Percentiles rank a stretch among this genome's conserved stretches.
Evolutionary conservation across 1,140 invertebrate genomes (phyloP).

Genomic region (Triops cancriformis): DNA sequence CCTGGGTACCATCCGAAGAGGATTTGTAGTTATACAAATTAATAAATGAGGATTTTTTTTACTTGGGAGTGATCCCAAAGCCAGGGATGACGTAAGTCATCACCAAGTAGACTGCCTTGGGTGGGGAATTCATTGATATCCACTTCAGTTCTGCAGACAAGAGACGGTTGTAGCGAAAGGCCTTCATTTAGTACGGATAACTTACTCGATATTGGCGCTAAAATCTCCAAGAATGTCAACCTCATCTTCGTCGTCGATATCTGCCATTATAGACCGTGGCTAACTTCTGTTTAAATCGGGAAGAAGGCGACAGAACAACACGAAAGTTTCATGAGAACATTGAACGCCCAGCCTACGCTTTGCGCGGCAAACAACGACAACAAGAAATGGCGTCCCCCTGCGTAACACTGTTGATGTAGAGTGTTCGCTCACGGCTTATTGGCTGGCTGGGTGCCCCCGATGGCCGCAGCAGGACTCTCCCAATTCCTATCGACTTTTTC

Average conservation of each 20-base stretch:
- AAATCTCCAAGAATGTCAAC: conserved; percentile 41
- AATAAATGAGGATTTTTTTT: background rate
- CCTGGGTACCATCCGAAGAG: too few relatives aligned
- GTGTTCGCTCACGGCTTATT: too few relatives aligned
- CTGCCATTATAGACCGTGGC: background rate
- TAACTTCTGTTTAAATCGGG: background rate
- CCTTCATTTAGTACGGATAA: background rate
- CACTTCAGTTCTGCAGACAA: conserved; percentile 31
- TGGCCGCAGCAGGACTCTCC: too few relatives aligned
- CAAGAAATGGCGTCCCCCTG: background rate
- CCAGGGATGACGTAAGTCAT: conserved; percentile 57
- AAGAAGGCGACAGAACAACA: background rate
- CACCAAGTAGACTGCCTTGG: conserved; percentile 46
- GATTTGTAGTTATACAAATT: background rate
- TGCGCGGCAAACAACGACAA: background rate
- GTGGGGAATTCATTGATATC: conserved; percentile 44
- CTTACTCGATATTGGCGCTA: conserved; percentile 37
- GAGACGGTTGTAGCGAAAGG: too few relatives aligned
- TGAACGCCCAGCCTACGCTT: background rate
- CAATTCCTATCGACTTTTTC: too few relatives aligned
- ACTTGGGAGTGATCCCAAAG: conserved; percentile 47
- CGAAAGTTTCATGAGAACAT: background rate
- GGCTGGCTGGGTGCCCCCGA: too few relatives aligned
- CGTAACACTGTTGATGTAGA: too few relatives aligned
- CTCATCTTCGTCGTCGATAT: conserved; percentile 37